Evolutionary conservation across 2,888 invertebrate species (phyloP).

Genomic region (Chromoteleia sp.): DNA sequence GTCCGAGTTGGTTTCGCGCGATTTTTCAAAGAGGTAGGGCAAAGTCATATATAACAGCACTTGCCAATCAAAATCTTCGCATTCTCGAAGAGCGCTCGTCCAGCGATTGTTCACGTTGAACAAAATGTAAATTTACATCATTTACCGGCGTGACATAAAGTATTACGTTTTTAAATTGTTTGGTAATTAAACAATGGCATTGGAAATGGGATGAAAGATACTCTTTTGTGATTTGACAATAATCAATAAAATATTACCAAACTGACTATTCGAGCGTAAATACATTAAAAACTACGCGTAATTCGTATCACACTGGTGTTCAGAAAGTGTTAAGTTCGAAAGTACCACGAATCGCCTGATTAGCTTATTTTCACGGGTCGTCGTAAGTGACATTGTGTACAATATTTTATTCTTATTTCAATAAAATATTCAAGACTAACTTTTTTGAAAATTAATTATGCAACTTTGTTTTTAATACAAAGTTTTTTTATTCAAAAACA

Average conservation of each 20-base stretch:
- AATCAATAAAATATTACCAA: neutral
- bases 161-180: too few species aligned
- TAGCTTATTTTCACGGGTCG: constrained; percentile 1
- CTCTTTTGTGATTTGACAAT: too few species aligned
- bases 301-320: constrained; percentile 49
- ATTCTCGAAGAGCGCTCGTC: constrained; percentile 17
- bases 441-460: too few species aligned
- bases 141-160: neutral
- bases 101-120: neutral
- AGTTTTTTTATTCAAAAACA: too few species aligned
- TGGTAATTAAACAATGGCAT: neutral
- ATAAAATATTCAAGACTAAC: neutral
- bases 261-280: constrained; percentile 55
- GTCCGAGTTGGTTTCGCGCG: constrained; percentile 15
- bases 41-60: constrained; percentile 77
- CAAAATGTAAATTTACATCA: neutral
- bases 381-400: constrained; percentile 22
- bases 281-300: constrained; percentile 21
- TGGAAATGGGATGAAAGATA: constrained; percentile 15
- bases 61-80: constrained; percentile 77
- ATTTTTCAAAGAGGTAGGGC: constrained; percentile 76
- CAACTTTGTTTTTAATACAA: too few species aligned
- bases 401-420: neutral
- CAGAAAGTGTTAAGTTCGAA: constrained; percentile 78
- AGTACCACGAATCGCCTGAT: constrained; percentile 56